These are phyloP conservation scores for Hoplostethus mediterraneus DNA, from an alignment of 2,797 vertebrate genomes.

Conservation along the genomic window DNA sequence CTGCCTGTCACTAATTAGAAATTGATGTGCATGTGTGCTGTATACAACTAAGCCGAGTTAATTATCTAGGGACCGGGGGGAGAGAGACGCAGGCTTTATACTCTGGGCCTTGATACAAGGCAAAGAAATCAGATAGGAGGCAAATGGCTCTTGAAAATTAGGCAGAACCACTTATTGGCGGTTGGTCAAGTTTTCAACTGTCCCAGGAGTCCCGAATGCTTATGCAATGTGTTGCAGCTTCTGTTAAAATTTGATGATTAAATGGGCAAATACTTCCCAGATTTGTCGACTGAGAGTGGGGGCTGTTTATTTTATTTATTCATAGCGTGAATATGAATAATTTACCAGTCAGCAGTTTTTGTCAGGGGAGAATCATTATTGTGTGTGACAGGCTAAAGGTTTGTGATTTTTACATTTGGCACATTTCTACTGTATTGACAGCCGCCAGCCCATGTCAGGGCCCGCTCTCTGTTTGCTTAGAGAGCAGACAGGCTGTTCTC, in stretches of 20 bases:
- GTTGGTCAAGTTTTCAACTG: conserved; percentile 72
- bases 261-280: conserved; percentile 81
- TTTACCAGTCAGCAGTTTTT: conserved; percentile 83
- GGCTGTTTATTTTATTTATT: conserved; percentile 84
- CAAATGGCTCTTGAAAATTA: conserved; percentile 69
- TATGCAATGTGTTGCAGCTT: conserved; percentile 82
- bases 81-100: conserved; percentile 51
- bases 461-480: conserved; percentile 18
- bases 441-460: conserved; percentile 51
- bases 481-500: conserved; percentile 11
- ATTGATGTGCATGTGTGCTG: conserved; percentile 64
- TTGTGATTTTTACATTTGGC: conserved; percentile 72
- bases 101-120: conserved; percentile 54
- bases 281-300: conserved; percentile 77
- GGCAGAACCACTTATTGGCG: conserved; percentile 73
- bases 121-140: conserved; percentile 69
- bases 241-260: conserved; percentile 83
- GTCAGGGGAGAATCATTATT: conserved; percentile 73
- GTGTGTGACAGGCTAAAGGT: conserved; percentile 74
- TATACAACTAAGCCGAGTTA: conserved; percentile 66
- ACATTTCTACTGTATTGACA: conserved; percentile 62
- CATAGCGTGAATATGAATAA: conserved; percentile 81
- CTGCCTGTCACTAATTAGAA: conserved; percentile 70
- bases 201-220: conserved; percentile 73
- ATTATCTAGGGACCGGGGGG: conserved; percentile 60